phyloP scores from a whole-genome alignment of 2,888 invertebrate genomes.

The Norana najaformis region DNA sequence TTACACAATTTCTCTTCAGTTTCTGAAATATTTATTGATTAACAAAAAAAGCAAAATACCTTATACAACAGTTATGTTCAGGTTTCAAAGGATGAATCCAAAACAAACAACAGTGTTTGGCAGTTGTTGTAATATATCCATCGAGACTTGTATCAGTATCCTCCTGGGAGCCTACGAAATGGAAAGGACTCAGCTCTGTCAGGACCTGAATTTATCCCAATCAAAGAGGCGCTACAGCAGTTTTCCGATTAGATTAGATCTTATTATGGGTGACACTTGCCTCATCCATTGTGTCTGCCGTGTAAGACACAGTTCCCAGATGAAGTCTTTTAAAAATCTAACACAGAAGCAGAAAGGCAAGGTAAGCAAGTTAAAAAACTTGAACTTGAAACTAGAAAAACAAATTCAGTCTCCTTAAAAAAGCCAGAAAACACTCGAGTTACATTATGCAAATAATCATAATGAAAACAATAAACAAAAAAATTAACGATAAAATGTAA shows the following conservation, averaged over 20 bases:
- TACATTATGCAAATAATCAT: background rate
- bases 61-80: too few relatives aligned
- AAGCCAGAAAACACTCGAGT: background rate
- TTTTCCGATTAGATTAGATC: background rate
- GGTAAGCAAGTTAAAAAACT: background rate
- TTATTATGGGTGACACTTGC: conserved; percentile 50
- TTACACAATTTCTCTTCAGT: too few relatives aligned
- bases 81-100: too few relatives aligned
- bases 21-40: too few relatives aligned
- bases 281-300: conserved; percentile 83
- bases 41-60: too few relatives aligned
- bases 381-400: too few relatives aligned
- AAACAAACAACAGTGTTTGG: too few relatives aligned
- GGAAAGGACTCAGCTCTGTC: background rate
- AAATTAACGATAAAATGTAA: background rate
- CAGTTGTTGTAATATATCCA: background rate
- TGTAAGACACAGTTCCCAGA: conserved; percentile 88
- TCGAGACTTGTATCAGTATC: background rate
- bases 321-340: conserved; percentile 86
- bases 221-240: background rate
- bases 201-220: background rate
- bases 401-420: background rate
- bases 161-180: too few relatives aligned
- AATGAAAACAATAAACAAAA: background rate
- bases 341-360: background rate